A percentile compares a stretch with the other conserved stretches of the same genome.
These are phyloP conservation scores for Epinotia brunnichana DNA, from an alignment of 2,888 invertebrate genomes.

Conservation along the genomic window DNA sequence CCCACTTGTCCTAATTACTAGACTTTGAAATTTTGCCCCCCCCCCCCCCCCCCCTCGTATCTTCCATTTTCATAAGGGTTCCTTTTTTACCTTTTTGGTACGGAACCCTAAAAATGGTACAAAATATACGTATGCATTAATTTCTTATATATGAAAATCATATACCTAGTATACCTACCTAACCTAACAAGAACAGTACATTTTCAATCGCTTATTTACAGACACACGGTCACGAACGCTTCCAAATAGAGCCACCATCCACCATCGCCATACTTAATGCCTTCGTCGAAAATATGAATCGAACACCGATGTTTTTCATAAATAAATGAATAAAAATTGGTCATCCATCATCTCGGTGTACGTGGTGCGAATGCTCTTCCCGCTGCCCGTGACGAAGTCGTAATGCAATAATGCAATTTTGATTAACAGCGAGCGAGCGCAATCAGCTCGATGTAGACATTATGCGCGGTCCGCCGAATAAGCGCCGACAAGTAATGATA, in stretches of 20 bases:
- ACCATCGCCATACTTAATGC: no score
- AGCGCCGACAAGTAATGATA: slow-evolving; percentile 30
- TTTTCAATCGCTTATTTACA: no score
- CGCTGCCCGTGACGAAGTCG: slow-evolving; percentile 69
- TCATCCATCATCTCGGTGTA: slow-evolving; percentile 70
- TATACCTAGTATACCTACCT: no score
- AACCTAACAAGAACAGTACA: no score
- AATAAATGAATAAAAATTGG: slow-evolving; percentile 46
- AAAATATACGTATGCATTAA: no score
- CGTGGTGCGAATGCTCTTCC: slow-evolving; percentile 58
- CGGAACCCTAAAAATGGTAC: no score
- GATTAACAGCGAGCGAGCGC: slow-evolving; percentile 69
- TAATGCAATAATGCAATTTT: slow-evolving; percentile 74
- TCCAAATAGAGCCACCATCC: slow-evolving; percentile 16
- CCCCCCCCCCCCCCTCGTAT: no score
- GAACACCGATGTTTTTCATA: slow-evolving; percentile 7
- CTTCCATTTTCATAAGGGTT: no score
- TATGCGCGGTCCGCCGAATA: slow-evolving; percentile 54
- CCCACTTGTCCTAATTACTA: no score
- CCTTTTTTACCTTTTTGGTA: no score
- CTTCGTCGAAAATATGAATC: slow-evolving; percentile 4
- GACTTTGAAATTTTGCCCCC: no score
- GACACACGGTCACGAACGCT: not conserved
- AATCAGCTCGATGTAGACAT: slow-evolving; percentile 71
- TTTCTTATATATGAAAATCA: no score